Percentiles rank a stretch among this genome's conserved stretches.
phyloP scores from a whole-genome alignment of 35 echinoderm and acorn worm species.

The Strongylocentrotus purpuratus region DNA sequence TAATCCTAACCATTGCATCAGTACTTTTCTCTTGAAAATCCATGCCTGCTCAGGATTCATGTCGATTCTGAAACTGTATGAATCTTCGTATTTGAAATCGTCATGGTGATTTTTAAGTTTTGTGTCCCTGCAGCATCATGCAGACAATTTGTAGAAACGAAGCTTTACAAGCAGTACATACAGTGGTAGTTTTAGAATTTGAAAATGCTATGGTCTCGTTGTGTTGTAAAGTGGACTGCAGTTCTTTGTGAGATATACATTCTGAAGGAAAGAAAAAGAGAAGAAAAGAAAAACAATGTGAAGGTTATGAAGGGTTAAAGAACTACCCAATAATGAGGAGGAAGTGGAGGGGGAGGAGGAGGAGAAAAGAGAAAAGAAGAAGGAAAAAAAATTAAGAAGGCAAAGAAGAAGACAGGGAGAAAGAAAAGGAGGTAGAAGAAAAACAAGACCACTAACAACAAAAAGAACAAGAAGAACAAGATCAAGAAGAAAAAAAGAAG shows the following conservation, averaged over 20 bases:
- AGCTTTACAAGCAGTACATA: background rate
- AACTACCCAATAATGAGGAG: background rate
- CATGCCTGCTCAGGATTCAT: background rate
- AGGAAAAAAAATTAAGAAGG: background rate
- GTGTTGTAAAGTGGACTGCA: background rate
- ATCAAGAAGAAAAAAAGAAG: background rate
- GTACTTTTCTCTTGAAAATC: no score
- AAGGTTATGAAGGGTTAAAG: background rate
- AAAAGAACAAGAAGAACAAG: background rate
- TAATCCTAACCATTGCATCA: no score
- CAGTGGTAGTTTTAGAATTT: background rate
- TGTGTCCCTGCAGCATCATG: background rate
- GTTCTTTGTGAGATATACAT: background rate
- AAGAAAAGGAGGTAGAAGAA: no score
- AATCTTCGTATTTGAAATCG: background rate
- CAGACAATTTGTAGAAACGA: background rate
- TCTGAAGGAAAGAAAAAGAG: no score
- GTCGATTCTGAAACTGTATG: background rate
- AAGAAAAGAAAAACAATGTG: background rate
- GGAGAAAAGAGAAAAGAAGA: background rate
- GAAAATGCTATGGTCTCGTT: background rate
- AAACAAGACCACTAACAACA: no score
- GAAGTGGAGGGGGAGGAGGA: background rate
- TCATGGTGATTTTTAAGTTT: background rate
- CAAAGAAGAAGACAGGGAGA: background rate